Base-by-base conservation (phyloP, 2,113 vertebrate genomes). In the Hippocampus comes region DNA sequence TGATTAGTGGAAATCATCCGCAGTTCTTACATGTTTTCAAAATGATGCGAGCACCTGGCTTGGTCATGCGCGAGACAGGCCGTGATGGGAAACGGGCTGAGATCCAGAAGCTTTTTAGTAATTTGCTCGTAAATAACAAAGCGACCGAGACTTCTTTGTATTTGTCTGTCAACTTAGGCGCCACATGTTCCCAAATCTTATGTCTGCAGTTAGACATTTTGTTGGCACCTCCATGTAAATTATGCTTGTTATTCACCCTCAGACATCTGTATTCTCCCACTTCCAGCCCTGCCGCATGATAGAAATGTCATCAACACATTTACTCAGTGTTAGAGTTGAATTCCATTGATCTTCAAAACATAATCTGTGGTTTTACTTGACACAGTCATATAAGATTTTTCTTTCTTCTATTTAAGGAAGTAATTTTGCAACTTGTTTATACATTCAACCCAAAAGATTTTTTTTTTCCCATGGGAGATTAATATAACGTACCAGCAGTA, bases 41-140 rank as follows among this genome's bases (percentile, higher is more conserved):
- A 25, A 27, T 48, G 43, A 46, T 23, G 42, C 48, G n/a, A 48
- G 23, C 64, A 48, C 64, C 64, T 27, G 43, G 43, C 8, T 66
- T 25, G 64, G 42, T 48, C 42, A 48, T 66, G 42, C 15, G 10
- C 23, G 4, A 48, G 64, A 12, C 64, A 27, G 43, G 23, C 23
- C 64, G 6, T 66, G 64, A 48, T 66, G 64, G 63, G 64, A 66
- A 66, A 66, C 64, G 48, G 64, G 64, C 64, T 48, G 43, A 48
- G 64, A 15, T 46, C 64, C 64, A 46, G 43, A 27, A 48, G 64
- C 64, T 66, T 66, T 66, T 66, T 66, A 66, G 42, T 66, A 23
- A 66, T 66, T 66, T 42, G 10, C 15, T 66, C 64, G 4, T 66
- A 66, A 66, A 66, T 66, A 48, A 66, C 43, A 25, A 48, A 48